Conservation (phyloP, 2,113 vertebrate species). For the Scomber scombrus region DNA sequence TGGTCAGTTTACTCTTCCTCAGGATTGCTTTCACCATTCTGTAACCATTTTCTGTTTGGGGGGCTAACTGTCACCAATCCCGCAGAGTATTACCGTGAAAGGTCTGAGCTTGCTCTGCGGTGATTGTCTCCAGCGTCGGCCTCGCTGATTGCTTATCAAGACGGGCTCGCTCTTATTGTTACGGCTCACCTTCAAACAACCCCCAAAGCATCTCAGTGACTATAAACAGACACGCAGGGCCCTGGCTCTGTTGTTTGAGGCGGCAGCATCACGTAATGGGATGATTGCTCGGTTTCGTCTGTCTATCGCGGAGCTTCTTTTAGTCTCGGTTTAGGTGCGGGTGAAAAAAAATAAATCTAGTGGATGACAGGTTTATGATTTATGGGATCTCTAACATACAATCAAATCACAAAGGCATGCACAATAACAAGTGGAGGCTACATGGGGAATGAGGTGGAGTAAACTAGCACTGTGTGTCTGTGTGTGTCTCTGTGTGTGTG, state of each 20-base stretch:
- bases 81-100: slow-evolving; percentile 17
- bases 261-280: background rate
- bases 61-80: slow-evolving; percentile 57
- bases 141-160: slow-evolving; percentile 52
- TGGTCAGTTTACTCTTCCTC: slow-evolving; percentile 39
- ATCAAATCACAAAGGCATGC: slow-evolving; percentile 11
- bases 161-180: slow-evolving; percentile 33
- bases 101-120: slow-evolving; percentile 27
- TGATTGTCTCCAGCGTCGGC: slow-evolving; percentile 43
- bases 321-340: background rate
- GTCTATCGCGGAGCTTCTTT: background rate
- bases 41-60: slow-evolving; percentile 49
- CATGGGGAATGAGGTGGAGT: background rate
- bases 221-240: slow-evolving; percentile 10
- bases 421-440: slow-evolving; percentile 6
- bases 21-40: slow-evolving; percentile 38
- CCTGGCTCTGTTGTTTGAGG: background rate
- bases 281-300: slow-evolving; percentile 24
- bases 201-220: background rate
- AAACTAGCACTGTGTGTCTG: background rate
- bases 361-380: slow-evolving; percentile 14
- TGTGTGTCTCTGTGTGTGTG: no score
- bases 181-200: slow-evolving; percentile 50
- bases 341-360: background rate
- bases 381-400: slow-evolving; percentile 6